phyloP scores from a whole-genome alignment of 1,140 invertebrate species.

The Eriocheir sinensis region DNA sequence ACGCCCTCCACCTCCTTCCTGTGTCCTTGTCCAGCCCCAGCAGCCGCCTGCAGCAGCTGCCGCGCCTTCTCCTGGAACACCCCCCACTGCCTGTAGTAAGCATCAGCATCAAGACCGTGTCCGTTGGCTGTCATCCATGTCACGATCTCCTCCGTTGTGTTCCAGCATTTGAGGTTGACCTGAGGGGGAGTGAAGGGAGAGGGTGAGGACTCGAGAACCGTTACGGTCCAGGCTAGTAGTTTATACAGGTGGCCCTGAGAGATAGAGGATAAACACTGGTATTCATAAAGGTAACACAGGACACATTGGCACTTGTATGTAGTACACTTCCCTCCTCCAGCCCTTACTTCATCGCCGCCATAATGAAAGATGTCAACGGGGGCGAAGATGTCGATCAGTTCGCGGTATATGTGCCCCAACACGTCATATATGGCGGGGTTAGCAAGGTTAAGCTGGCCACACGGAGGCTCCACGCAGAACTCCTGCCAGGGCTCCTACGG shows the following conservation, averaged over 20 bases:
- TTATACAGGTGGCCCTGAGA: too few species aligned
- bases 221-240: too few species aligned
- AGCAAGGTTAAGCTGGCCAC: conserved; percentile 91
- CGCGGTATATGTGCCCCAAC: conserved; percentile 81
- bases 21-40: too few species aligned
- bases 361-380: conserved; percentile 88
- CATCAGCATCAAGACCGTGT: conserved; percentile 79
- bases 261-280: too few species aligned
- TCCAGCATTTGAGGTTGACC: conserved; percentile 88
- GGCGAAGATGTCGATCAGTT: conserved; percentile 76
- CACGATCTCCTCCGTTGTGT: conserved; percentile 86
- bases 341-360: conserved; percentile 92
- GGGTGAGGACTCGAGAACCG: too few species aligned
- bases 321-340: neutral
- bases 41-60: conserved; percentile 62
- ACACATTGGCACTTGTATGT: too few species aligned
- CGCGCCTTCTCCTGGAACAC: conserved; percentile 74
- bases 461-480: conserved; percentile 93
- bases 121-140: conserved; percentile 87
- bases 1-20: conserved; percentile 72
- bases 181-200: neutral
- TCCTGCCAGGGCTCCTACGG: conserved; percentile 87
- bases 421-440: conserved; percentile 88
- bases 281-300: too few species aligned
- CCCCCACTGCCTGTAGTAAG: conserved; percentile 76